A percentile compares a stretch with the other conserved stretches of the same genome.
These are phyloP conservation scores for Scaptomyza graminum DNA, from an alignment of 1,140 invertebrate genomes.

Conservation along the genomic window DNA sequence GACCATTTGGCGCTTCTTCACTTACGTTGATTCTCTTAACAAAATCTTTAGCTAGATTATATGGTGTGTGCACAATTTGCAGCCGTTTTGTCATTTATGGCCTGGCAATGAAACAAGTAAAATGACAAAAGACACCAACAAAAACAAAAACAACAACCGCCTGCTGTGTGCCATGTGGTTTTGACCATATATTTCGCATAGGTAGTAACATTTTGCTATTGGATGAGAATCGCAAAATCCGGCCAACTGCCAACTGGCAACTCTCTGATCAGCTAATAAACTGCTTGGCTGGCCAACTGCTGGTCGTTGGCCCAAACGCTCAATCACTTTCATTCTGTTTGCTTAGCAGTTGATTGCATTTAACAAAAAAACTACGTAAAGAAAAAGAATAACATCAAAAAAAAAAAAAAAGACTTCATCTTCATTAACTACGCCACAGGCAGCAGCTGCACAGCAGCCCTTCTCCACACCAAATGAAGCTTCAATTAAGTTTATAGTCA, in stretches of 20 bases:
- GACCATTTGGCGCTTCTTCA: constrained; percentile 71
- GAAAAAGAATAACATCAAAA: not conserved
- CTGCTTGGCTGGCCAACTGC: constrained; percentile 25
- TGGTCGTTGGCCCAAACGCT: constrained; percentile 27
- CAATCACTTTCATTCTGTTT: constrained; percentile 37
- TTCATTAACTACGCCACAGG: constrained; percentile 25
- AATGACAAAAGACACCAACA: constrained; percentile 20
- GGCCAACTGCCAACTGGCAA: not conserved
- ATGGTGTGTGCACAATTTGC: constrained; percentile 55
- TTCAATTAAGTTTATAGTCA: constrained; percentile 14
- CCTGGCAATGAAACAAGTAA: constrained; percentile 63
- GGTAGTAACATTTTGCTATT: constrained; percentile 37
- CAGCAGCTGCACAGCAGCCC: constrained; percentile 17
- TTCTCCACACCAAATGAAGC: constrained; percentile 10
- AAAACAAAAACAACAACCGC: constrained; percentile 22
- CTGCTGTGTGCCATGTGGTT: constrained; percentile 36
- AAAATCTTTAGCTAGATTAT: constrained; percentile 63
- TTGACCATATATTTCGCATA: constrained; percentile 57
- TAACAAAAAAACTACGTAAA: not conserved
- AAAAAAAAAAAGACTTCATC: too few relatives aligned
- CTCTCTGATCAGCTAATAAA: constrained; percentile 5
- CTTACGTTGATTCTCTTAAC: constrained; percentile 59
- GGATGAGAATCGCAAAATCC: constrained; percentile 29
- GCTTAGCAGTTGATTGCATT: constrained; percentile 15
- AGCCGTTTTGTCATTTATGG: constrained; percentile 45